Percentiles rank a stretch among this genome's conserved stretches.
Conservation (phyloP, 2,797 vertebrate species). For the Catharus ustulatus region DNA sequence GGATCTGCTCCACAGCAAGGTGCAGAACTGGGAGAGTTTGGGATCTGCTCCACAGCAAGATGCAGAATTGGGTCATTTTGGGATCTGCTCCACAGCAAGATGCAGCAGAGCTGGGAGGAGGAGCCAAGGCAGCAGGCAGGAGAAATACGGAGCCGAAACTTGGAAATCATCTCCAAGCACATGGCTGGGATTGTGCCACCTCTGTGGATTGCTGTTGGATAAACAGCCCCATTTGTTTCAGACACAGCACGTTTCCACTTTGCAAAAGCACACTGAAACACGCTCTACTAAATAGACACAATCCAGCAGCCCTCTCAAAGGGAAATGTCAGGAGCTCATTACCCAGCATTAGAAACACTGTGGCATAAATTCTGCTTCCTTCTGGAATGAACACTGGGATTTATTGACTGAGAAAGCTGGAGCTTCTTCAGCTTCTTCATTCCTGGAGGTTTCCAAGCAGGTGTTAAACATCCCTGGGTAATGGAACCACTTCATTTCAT, state of each 20-base stretch:
- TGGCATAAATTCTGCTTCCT: not conserved
- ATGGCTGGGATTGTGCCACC: not conserved
- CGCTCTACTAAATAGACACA: not conserved
- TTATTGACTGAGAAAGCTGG: not conserved
- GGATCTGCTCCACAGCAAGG: not conserved
- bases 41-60: not conserved
- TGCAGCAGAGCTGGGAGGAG: not conserved
- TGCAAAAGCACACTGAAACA: not conserved
- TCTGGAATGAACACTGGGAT: not conserved
- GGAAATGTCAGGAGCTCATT: not conserved
- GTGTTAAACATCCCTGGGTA: not conserved
- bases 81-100: not conserved
- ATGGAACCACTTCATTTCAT: not conserved
- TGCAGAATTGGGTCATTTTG: not conserved
- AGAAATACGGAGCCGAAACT: accelerated
- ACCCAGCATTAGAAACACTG: not conserved
- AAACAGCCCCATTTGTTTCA: not conserved
- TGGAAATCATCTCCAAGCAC: not conserved
- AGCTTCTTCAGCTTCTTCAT: not conserved
- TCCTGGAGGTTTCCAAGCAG: not conserved
- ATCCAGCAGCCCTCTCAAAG: not conserved
- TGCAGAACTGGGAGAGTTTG: not conserved
- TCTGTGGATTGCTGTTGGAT: not conserved
- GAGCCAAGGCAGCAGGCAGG: not conserved
- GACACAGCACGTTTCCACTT: not conserved